Evolutionary conservation across 2,113 vertebrate species (phyloP).

Genomic region (Ciconia boyciana): DNA sequence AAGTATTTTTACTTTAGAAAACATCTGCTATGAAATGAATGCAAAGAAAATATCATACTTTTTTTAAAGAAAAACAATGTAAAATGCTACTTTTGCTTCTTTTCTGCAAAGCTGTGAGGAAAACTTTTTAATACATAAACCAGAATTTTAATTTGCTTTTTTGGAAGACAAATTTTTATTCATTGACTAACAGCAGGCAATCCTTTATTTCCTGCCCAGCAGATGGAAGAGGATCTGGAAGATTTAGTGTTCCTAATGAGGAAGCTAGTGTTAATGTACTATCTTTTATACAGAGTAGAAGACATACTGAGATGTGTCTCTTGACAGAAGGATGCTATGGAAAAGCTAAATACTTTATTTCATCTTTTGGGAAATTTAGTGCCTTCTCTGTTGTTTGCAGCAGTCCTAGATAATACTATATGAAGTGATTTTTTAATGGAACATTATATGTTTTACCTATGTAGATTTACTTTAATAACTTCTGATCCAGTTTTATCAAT

Average conservation of each 20-base stretch:
- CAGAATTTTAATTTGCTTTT: not conserved
- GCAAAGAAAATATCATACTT: accelerated
- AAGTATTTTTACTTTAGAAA: not conserved
- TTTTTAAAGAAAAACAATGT: not conserved
- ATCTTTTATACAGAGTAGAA: not conserved
- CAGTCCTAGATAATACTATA: not conserved
- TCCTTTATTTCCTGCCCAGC: not conserved
- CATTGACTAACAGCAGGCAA: not conserved
- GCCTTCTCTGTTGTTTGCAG: not conserved
- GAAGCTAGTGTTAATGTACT: not conserved
- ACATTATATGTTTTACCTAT: not conserved
- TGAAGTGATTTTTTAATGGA: not conserved
- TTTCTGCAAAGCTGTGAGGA: not conserved
- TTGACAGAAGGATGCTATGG: not conserved
- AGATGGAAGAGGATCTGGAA: not conserved
- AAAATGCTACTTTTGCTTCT: not conserved
- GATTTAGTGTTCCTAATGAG: not conserved
- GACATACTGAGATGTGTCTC: not conserved
- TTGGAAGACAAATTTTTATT: not conserved
- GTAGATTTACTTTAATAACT: not conserved
- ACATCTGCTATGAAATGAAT: not conserved
- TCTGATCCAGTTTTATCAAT: not conserved
- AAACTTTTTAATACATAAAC: not conserved
- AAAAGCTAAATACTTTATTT: not conserved
- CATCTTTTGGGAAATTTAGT: not conserved